Conservation (phyloP, 2,888 invertebrate species). For the Abrostola triplasia region DNA sequence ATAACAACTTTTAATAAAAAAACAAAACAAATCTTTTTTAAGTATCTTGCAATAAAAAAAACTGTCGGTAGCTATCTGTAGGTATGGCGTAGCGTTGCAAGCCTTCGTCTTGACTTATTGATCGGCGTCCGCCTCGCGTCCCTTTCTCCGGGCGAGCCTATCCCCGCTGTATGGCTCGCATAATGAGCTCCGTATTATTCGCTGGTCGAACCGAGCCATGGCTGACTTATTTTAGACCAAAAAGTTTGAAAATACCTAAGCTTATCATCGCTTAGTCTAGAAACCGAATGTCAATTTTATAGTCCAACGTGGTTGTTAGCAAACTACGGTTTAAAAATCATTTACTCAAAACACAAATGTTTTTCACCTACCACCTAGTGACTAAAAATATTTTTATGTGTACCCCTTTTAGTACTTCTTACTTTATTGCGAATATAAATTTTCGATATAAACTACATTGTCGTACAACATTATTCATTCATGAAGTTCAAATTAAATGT, state of each 20-base stretch:
- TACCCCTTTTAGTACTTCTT: background rate
- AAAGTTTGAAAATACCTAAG: too few relatives aligned
- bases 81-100: background rate
- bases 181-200: constrained; percentile 34
- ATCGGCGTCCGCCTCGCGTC: constrained; percentile 36
- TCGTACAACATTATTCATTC: background rate
- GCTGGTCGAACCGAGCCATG: background rate
- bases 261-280: too few relatives aligned
- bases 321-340: too few relatives aligned
- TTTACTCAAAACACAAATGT: background rate
- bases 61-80: background rate
- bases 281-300: too few relatives aligned
- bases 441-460: background rate
- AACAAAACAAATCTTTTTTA: background rate
- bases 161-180: background rate
- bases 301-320: too few relatives aligned
- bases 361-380: background rate
- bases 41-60: background rate
- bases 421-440: background rate
- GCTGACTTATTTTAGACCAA: too few relatives aligned
- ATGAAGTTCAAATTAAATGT: background rate
- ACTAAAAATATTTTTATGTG: background rate
- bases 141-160: constrained; percentile 22
- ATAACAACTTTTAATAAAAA: too few relatives aligned
- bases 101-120: constrained; percentile 52